These are phyloP conservation scores for Erithacus rubecula DNA, from an alignment of 2,797 vertebrate genomes.

Conservation along the genomic window DNA sequence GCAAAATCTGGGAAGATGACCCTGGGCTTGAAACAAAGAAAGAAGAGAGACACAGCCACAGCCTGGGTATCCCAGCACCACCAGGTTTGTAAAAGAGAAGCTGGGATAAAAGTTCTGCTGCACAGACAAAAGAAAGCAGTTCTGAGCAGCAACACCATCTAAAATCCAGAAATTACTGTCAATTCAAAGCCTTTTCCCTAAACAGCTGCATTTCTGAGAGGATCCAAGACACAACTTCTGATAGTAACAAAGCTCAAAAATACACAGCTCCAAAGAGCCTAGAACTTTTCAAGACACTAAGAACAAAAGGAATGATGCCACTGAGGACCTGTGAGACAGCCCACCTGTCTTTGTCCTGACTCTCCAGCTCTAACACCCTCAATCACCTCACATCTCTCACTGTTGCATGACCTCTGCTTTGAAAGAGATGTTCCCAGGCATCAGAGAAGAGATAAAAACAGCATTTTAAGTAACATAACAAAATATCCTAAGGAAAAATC, in stretches of 20 bases:
- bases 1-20: neutral
- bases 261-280: neutral
- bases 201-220: neutral
- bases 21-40: neutral
- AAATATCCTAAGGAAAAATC: neutral
- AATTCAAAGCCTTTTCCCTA: neutral
- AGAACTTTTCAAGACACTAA: neutral
- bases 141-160: neutral
- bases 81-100: neutral
- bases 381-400: neutral
- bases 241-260: neutral
- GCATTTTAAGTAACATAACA: neutral
- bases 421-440: neutral
- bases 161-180: neutral
- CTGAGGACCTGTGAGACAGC: neutral
- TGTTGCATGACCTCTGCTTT: neutral
- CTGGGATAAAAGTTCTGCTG: neutral
- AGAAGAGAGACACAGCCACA: rapidly evolving
- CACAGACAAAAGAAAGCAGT: neutral
- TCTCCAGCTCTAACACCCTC: neutral
- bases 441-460: neutral
- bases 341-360: neutral
- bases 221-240: neutral
- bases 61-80: neutral
- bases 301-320: neutral